These are phyloP conservation scores for Phymanthus crucifer DNA, from an alignment of 92 coral and sea anemone genomes.

Conservation along the genomic window DNA sequence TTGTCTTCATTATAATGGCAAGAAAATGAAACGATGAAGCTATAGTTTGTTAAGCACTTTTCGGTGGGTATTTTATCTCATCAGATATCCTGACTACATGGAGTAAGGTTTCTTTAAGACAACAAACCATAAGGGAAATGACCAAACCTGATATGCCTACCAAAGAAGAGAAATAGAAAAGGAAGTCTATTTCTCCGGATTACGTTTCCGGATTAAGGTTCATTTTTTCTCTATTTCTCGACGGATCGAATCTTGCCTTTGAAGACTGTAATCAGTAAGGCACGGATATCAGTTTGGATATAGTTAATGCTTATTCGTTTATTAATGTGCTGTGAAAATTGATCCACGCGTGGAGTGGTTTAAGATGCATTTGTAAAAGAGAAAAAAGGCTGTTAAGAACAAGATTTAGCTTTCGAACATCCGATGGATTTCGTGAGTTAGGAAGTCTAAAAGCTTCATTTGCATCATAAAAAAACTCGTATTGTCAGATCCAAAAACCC, in stretches of 20 bases:
- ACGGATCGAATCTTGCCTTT: constrained; percentile 29
- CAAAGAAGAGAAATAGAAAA: constrained; percentile 5
- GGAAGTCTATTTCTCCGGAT: constrained; percentile 27
- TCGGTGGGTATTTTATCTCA: constrained; percentile 19
- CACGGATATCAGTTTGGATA: background rate
- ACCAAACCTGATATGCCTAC: constrained; percentile 23
- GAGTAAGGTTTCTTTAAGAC: constrained; percentile 24
- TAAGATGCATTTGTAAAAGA: constrained; percentile 13
- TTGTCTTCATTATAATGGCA: constrained; percentile 13
- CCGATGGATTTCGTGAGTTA: constrained; percentile 19
- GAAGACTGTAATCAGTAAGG: constrained; percentile 19
- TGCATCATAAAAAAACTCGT: constrained; percentile 16
- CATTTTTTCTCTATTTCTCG: constrained; percentile 32
- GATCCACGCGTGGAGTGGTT: constrained; percentile 17
- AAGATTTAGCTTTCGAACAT: constrained; percentile 17
- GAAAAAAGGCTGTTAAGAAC: constrained; percentile 12
- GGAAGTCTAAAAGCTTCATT: constrained; percentile 16
- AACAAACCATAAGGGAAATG: constrained; percentile 17
- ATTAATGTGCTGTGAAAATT: constrained; percentile 8
- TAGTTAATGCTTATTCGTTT: constrained; percentile 14
- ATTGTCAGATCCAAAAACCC: background rate
- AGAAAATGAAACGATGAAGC: constrained; percentile 19
- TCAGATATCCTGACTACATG: constrained; percentile 5
- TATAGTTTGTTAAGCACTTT: constrained; percentile 29
- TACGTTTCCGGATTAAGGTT: constrained; percentile 38